A percentile compares a stretch with the other conserved stretches of the same genome.
phyloP scores from a whole-genome alignment of 2,888 invertebrate genomes.

The Plagodis pulveraria region DNA sequence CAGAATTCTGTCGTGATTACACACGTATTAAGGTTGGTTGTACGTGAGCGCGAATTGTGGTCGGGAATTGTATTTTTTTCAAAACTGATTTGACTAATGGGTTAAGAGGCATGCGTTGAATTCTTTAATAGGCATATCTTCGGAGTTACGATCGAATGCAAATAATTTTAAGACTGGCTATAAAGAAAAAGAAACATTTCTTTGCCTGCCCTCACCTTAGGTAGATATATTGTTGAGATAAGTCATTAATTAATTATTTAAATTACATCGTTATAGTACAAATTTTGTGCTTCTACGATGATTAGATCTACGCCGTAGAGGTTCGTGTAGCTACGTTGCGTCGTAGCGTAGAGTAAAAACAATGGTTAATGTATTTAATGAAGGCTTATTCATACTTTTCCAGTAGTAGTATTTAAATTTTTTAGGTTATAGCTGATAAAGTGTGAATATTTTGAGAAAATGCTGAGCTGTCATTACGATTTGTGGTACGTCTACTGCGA shows the following conservation, averaged over 20 bases:
- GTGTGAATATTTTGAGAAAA: no score
- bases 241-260: no score
- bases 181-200: no score
- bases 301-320: constrained; percentile 20
- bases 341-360: constrained; percentile 2
- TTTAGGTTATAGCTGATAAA: no score
- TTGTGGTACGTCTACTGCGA: no score
- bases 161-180: constrained; percentile 1
- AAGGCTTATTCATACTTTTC: no score
- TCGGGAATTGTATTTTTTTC: constrained; percentile 13
- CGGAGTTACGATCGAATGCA: constrained; percentile 13
- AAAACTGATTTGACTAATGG: constrained; percentile 23
- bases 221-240: no score
- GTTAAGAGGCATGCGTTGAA: constrained; percentile 17
- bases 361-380: no score
- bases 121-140: constrained; percentile 21
- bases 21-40: constrained; percentile 35
- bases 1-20: constrained; percentile 40
- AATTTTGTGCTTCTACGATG: neutral
- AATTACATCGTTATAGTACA: no score
- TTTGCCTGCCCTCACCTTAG: neutral
- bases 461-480: no score
- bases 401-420: no score
- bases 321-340: constrained; percentile 28
- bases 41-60: constrained; percentile 35